Conservation (phyloP, 1,140 invertebrate species). For the Aphaenogaster ashmeadi region DNA sequence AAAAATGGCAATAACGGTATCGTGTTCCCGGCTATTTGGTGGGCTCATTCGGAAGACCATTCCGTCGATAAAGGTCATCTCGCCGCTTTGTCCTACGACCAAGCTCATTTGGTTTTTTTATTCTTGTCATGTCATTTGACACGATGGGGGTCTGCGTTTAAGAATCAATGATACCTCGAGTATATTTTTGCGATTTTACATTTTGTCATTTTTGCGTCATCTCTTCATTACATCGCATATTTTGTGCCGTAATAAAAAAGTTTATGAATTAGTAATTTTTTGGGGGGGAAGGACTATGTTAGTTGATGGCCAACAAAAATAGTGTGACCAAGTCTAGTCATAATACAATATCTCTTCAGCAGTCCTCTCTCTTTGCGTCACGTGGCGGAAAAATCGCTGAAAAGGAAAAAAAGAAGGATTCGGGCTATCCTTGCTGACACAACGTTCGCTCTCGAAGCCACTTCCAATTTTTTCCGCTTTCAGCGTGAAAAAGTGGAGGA, state of each 20-base stretch:
- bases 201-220: not conserved
- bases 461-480: conserved; percentile 20
- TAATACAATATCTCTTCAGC: not conserved
- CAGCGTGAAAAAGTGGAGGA: not conserved
- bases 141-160: not conserved
- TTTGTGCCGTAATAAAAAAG: not conserved
- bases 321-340: not conserved
- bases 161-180: not conserved
- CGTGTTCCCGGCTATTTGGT: not conserved
- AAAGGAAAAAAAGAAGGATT: conserved; percentile 9
- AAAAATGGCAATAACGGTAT: conserved; percentile 16
- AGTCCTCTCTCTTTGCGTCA: not conserved
- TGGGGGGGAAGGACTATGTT: not conserved
- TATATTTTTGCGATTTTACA: not conserved
- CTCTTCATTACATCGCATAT: not conserved
- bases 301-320: not conserved
- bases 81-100: not conserved
- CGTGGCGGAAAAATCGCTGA: not conserved
- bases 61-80: not conserved
- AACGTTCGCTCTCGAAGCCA: not conserved
- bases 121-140: not conserved
- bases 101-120: not conserved
- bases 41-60: not conserved
- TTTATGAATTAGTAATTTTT: not conserved
- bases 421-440: not conserved